These are phyloP conservation scores for Steinernema carpocapsae DNA, from an alignment of 2,888 invertebrate genomes.

Conservation along the genomic window DNA sequence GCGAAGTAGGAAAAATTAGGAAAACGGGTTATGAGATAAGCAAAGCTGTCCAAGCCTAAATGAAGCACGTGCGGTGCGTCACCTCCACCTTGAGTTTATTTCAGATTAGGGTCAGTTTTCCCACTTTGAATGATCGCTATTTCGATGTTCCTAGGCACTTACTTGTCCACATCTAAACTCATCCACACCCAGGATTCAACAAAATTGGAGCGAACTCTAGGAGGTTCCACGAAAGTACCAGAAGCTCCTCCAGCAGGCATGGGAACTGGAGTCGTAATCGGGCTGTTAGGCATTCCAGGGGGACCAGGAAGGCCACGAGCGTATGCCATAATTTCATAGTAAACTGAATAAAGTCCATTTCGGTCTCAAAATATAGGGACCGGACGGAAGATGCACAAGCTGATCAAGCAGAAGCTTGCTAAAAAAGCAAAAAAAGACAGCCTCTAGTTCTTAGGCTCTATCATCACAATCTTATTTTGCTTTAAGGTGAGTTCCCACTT, in stretches of 20 bases:
- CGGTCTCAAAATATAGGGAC: not conserved
- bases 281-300: not conserved
- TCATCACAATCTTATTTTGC: not conserved
- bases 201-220: constrained; percentile 38
- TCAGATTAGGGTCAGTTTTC: not conserved
- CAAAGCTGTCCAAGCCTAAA: not conserved
- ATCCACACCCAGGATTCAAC: constrained; percentile 47
- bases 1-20: not conserved
- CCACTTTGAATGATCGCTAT: not conserved
- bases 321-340: not conserved
- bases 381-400: not conserved
- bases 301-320: not conserved
- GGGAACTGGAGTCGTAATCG: not conserved
- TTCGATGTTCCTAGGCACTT: too few species aligned
- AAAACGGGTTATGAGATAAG: constrained; percentile 5
- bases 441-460: not conserved
- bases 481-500: too few species aligned
- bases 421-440: not conserved
- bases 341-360: not conserved
- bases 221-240: not conserved
- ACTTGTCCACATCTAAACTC: not conserved
- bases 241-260: not conserved
- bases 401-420: not conserved
- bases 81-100: not conserved
- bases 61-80: not conserved